Evolutionary conservation across 2,113 vertebrate species (phyloP).

Genomic region (Cryptoleucopteryx plumbea): DNA sequence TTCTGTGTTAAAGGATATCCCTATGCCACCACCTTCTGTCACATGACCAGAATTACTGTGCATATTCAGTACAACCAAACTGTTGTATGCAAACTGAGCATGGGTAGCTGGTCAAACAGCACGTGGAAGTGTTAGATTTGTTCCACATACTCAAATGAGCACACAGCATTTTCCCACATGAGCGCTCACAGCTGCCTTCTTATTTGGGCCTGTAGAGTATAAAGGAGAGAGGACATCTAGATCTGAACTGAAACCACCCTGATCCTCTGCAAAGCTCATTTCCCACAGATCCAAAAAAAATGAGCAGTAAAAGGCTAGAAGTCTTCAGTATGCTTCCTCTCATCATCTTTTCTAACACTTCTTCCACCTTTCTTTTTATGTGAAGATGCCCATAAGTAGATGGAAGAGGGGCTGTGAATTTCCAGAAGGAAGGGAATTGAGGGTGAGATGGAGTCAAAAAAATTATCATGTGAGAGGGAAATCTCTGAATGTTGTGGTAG

Average conservation of each 20-base stretch:
- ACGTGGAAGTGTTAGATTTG: not conserved
- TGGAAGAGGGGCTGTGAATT: not conserved
- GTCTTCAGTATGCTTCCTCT: not conserved
- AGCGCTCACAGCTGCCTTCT: not conserved
- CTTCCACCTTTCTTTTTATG: not conserved
- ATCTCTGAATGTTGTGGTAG: not conserved
- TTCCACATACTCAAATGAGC: not conserved
- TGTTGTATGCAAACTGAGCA: not conserved
- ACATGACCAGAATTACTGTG: not conserved
- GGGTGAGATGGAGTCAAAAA: not conserved
- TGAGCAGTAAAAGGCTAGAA: not conserved
- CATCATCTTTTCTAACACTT: not conserved
- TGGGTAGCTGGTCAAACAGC: not conserved
- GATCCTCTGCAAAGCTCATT: not conserved
- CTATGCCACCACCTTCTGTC: not conserved
- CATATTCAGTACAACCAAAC: not conserved
- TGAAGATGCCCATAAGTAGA: not conserved
- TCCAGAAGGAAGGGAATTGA: not conserved
- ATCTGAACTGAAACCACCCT: not conserved
- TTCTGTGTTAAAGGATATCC: not conserved
- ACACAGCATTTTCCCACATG: not conserved
- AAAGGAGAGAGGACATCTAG: not conserved
- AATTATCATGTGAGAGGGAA: not conserved
- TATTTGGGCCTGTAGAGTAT: not conserved
- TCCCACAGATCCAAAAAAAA: not conserved